A percentile compares a stretch with the other conserved stretches of the same genome.
These are phyloP conservation scores for Cheirogaleus medius DNA, from an alignment of 2,113 vertebrate genomes.

Conservation along the genomic window DNA sequence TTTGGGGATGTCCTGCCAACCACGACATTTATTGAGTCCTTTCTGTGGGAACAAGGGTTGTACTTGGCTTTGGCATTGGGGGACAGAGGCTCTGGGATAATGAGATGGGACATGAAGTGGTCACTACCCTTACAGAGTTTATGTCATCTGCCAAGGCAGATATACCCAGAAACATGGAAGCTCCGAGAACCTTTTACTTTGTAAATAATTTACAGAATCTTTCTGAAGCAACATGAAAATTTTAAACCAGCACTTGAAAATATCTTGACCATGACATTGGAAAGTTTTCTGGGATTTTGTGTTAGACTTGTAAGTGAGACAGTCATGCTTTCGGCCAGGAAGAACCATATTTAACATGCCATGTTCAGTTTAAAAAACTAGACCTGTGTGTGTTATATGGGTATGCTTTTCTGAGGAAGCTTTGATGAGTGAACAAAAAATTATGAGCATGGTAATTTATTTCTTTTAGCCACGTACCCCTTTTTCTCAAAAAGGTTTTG, in stretches of 20 bases:
- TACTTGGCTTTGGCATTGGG: neutral
- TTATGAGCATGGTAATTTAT: neutral
- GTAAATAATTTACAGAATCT: neutral
- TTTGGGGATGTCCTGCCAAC: neutral
- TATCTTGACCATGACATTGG: neutral
- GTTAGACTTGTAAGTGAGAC: neutral
- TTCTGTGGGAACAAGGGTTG: neutral
- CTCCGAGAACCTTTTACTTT: neutral
- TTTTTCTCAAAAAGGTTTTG: conserved; percentile 35
- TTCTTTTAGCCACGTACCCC: neutral
- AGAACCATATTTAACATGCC: neutral
- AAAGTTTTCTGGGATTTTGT: conserved; percentile 5
- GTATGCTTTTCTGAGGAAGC: conserved; percentile 14
- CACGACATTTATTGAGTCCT: neutral
- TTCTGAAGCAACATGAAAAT: conserved; percentile 34
- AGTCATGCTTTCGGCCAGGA: neutral
- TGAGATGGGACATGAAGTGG: neutral
- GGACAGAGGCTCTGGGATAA: rapidly evolving
- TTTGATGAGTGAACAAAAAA: conserved; percentile 3
- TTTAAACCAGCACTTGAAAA: neutral
- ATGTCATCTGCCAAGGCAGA: neutral
- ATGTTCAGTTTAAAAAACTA: neutral
- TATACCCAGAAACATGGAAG: neutral
- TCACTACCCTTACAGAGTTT: neutral
- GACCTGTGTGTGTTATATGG: neutral